Evolutionary conservation across 2,888 invertebrate species (phyloP).

Genomic region (Dolichomitus sp.): DNA sequence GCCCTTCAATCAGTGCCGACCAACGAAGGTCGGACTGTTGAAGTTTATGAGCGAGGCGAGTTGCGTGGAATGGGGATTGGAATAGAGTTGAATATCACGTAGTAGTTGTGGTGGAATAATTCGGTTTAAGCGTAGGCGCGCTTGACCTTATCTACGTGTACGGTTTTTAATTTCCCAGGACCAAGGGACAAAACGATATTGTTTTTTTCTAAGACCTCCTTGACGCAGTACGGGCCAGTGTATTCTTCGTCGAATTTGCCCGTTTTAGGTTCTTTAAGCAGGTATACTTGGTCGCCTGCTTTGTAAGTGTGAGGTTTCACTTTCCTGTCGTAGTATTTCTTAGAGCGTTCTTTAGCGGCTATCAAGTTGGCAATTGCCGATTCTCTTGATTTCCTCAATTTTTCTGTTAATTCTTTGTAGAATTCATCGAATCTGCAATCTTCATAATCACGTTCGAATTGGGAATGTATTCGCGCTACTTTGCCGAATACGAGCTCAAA

Average conservation of each 20-base stretch:
- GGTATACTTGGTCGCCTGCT: background rate
- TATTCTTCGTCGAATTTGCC: conserved; percentile 5
- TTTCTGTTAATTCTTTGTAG: conserved; percentile 8
- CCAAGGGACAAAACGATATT: background rate
- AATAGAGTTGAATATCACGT: no score
- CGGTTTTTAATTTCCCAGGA: background rate
- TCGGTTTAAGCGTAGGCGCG: background rate
- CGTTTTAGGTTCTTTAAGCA: background rate
- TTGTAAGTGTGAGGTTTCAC: background rate
- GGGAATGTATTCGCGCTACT: background rate
- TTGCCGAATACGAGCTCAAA: conserved; percentile 9
- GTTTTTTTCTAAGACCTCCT: background rate
- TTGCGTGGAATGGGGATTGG: no score
- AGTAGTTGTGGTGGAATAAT: no score
- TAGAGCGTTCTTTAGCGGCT: conserved; percentile 39
- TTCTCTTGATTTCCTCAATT: conserved; percentile 3
- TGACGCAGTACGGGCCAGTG: background rate
- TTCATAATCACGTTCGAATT: background rate
- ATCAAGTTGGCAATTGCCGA: conserved; percentile 31
- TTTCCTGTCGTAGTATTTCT: conserved; percentile 49
- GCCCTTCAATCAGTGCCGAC: no score
- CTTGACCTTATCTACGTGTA: background rate
- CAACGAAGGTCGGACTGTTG: no score
- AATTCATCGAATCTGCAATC: conserved; percentile 38
- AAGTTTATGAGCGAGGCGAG: no score